phyloP scores from a whole-genome alignment of 2,797 vertebrate species.

The Danio jaintianensis region DNA sequence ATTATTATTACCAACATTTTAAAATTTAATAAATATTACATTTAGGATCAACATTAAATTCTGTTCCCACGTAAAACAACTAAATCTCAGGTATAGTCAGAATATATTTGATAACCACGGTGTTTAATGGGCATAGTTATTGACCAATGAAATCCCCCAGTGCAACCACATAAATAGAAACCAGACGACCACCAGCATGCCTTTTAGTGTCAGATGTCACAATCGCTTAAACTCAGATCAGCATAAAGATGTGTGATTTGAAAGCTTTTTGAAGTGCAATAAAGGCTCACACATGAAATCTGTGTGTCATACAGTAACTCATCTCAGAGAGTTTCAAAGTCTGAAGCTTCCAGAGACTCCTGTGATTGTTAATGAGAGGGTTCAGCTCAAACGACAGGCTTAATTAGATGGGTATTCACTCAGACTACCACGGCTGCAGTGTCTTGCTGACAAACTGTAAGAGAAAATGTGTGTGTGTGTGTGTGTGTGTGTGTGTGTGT shows the following conservation, averaged over 20 bases:
- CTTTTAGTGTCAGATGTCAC: neutral
- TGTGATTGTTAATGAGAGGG: conserved; percentile 76
- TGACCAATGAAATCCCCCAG: neutral
- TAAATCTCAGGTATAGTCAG: neutral
- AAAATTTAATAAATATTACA: too few relatives aligned
- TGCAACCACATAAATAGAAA: neutral
- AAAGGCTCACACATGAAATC: neutral
- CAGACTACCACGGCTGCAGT: conserved; percentile 62
- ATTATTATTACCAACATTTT: too few relatives aligned
- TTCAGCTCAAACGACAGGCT: conserved; percentile 68
- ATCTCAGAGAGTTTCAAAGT: conserved; percentile 7
- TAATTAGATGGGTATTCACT: conserved; percentile 70
- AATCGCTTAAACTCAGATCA: neutral
- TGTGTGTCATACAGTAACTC: neutral
- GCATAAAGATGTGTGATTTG: neutral
- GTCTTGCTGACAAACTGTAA: conserved; percentile 32
- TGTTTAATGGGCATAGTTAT: neutral
- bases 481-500: neutral
- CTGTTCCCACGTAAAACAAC: neutral
- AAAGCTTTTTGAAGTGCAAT: neutral
- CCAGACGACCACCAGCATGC: neutral
- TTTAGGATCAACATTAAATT: too few relatives aligned
- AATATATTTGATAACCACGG: neutral
- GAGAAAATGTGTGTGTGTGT: neutral
- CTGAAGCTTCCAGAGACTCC: conserved; percentile 49